Evolutionary conservation across 37 sponge, comb jelly and placozoan genomes (phyloP), one percentile per base, ranked within the genome.

Genomic region (Aplysina aerophoba): DNA sequence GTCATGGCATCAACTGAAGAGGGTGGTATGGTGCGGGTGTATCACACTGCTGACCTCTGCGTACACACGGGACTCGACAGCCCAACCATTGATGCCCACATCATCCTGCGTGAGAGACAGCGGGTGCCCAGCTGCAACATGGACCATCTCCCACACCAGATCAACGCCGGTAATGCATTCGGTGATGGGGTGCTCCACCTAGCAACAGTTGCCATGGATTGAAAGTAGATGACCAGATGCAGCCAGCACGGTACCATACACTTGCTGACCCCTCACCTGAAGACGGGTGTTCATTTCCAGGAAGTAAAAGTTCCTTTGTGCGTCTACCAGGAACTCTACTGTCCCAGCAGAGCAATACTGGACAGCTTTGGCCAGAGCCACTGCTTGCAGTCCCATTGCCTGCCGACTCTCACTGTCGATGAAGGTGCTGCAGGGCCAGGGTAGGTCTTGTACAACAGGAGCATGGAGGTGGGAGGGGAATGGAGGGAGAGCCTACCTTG

Each of bases 241-340:
- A n/a, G n/a, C 2, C 64, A 17, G 34, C 34, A 69, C 19, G 2
- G 40, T 4, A 78, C n/a, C 4, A 24, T 12, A 28, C 65, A 8
- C 65, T 8, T 5, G 11, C 11, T 34, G 15, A n/a, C 41, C 4
- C 4, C 38, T 25, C 41, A 87, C 92, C 84, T 99, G 99, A 24
- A 99, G 81, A 20, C 99, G 80, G n/a, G 99, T 99, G 86, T 99
- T 99, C 99, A 99, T 99, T 61, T 99, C 99, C 66, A 99, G 85
- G 89, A 99, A 99, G 74, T 97, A 99, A 81, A 99, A 99, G 82
- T 95, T 97, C 63, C 81, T 93, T 61, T 87, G 83, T 21, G 90
- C 85, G 80, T 99, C 99, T 24, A 99, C 99, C 36, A 99, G 91
- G 87, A 99, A 99, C 84, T 99, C 99, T 27, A 95, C 95, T 16